Evolutionary conservation across 2,113 vertebrate species (phyloP), one percentile per base, ranked within the genome.

Genomic region (Fulica atra): DNA sequence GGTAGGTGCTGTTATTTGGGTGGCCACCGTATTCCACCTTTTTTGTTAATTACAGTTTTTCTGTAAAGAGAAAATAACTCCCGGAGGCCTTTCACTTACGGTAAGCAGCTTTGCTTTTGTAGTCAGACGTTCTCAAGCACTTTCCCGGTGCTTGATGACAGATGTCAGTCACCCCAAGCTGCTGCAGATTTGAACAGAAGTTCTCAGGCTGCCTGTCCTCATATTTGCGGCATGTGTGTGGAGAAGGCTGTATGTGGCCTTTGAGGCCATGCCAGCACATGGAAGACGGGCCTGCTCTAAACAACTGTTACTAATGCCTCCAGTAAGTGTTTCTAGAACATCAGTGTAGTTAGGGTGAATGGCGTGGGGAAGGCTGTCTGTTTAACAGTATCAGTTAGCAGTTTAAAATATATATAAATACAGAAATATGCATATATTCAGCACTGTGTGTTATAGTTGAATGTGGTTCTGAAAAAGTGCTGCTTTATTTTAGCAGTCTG

Each of bases 91-190:
- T 76, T 79, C 1, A 3, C 59, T 66, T 42, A 7, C 0, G 6
- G 80, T 85, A 65, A 80, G 50, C 65, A 68, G 83, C 81, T 85
- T 94, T 89, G 84, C 46, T 89, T 54, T 48, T 74, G 53, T 51
- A 91, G 70, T 53, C 57, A 0, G 74, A 20, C 40, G 87, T 93
- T 81, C 54, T 29, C 50, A 50, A 33, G 79, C 54, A 31, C 84
- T 82, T 95, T 82, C 64, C 40, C 6, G 16, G 29, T 14, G 29
- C 54, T 46, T 24, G 50, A 4, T 89, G 87, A 44, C 71, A 64
- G 80, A 69, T 82, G 85, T 86, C 92, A 59, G 66, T 70, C 87
- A 33, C 63, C 36, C 25, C 46, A 2, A 6, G 63, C 51, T 35
- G 61, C 48, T 11, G 65, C 86, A 12, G 81, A 7, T 77, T n/a